Evolutionary conservation across 1,140 invertebrate genomes (phyloP).

Genomic region (Listronotus oregonensis): DNA sequence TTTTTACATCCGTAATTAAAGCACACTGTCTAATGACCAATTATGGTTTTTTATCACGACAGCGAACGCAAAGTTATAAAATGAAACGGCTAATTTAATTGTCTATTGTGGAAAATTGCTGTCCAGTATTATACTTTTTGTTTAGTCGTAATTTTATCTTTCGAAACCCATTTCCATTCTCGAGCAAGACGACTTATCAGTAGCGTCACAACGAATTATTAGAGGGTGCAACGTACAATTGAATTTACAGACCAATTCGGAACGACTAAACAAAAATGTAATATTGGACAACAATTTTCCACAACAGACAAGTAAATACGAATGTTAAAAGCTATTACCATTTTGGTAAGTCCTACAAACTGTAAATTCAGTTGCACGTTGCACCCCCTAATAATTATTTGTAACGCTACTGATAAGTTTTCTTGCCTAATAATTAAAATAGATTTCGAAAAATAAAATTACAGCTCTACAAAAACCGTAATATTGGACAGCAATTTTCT

Average conservation of each 20-base stretch:
- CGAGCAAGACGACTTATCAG: no score
- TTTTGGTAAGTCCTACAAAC: no score
- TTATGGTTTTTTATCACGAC: constrained; percentile 41
- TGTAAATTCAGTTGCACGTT: no score
- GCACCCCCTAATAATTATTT: no score
- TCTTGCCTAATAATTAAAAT: neutral
- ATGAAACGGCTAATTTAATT: constrained; percentile 36
- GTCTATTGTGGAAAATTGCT: constrained; percentile 36
- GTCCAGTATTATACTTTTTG: constrained; percentile 29
- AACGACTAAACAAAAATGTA: no score
- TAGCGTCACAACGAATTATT: no score
- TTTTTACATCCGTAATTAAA: constrained; percentile 47
- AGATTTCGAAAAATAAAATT: constrained; percentile 9
- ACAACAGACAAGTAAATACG: no score
- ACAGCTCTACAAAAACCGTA: constrained; percentile 18
- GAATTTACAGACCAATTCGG: no score
- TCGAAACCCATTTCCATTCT: neutral
- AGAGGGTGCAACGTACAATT: no score
- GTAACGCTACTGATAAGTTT: no score
- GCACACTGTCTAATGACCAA: constrained; percentile 46
- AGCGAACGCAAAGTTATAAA: constrained; percentile 30
- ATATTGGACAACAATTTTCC: no score
- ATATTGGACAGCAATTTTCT: constrained; percentile 32
- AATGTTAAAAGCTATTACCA: no score
- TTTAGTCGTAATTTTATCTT: constrained; percentile 12